These are phyloP conservation scores for Drosophila kurseongensis DNA, from an alignment of 1,140 invertebrate genomes.

Conservation along the genomic window DNA sequence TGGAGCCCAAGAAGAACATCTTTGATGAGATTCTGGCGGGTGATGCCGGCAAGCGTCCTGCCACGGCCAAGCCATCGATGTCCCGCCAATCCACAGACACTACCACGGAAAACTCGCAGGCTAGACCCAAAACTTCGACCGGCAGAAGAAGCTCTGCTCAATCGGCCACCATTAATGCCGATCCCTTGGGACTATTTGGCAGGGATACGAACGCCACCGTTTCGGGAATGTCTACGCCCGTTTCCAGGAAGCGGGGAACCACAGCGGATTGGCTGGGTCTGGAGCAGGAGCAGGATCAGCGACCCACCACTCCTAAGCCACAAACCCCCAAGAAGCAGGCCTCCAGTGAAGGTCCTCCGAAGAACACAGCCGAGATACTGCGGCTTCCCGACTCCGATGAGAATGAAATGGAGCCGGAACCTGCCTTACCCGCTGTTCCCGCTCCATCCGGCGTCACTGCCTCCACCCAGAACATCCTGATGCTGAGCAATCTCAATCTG, in stretches of 20 bases:
- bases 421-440: background rate
- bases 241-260: constrained; percentile 57
- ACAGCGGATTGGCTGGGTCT: constrained; percentile 81
- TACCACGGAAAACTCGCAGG: constrained; percentile 72
- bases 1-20: constrained; percentile 65
- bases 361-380: constrained; percentile 18
- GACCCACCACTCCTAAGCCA: background rate
- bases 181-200: constrained; percentile 75
- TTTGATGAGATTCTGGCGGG: constrained; percentile 60
- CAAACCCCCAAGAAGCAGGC: constrained; percentile 7
- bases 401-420: constrained; percentile 14
- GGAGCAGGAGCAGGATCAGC: constrained; percentile 30
- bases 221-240: constrained; percentile 72
- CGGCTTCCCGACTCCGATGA: constrained; percentile 42
- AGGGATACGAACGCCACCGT: constrained; percentile 61
- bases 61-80: constrained; percentile 62
- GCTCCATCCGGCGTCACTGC: constrained; percentile 19
- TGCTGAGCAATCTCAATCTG: constrained; percentile 70
- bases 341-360: background rate
- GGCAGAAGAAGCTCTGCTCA: constrained; percentile 71
- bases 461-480: constrained; percentile 58
- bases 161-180: constrained; percentile 56
- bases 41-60: constrained; percentile 51
- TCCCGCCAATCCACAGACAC: constrained; percentile 82
- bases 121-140: constrained; percentile 71